Base-by-base conservation (phyloP, 2,888 invertebrate species). In the Melinaea marsaeus region DNA sequence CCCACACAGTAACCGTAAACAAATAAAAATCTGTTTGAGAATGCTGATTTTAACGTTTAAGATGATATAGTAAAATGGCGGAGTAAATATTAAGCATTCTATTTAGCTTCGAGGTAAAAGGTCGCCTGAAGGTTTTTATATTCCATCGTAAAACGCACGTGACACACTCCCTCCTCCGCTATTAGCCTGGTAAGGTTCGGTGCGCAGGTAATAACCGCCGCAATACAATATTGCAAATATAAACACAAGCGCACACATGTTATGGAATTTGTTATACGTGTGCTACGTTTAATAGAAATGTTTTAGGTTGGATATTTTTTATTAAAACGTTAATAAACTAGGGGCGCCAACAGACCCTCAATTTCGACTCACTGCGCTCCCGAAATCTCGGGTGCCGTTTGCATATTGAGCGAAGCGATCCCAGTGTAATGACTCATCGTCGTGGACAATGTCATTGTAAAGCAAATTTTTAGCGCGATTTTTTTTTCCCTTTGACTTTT, bases 71-170 rank as follows among this genome's bases (percentile, higher is more conserved):
- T 37, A 57, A 45, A 57, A 22, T 4, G 46, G 13, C n/a, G 13
- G 4, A 45, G 11, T 57, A 57, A 22, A 32, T 51, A 51, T 51
- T 32, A 51, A 51, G 11, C 51, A 51, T 63, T 58, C 7, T 58
- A 64, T 60, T 64, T 62, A 71, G 71, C 71, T 69, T 71, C 67
- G 74, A 79, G 74, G 78, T 80, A 65, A 65, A 60, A 65, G 62
- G 60, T 60, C 13, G 59, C 13, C 57, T 62, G 57, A 57, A 62
- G 60, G 78, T 81, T 84, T 83, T 83, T 85, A 83, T 83, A 81
- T 79, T 79, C 74, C 67, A 72, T 74, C 78, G 80, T 85, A 85
- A 86, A 85, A 83, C 77, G 77, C 84, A 85, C 81, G 77, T 79
- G 83, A 69, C 73, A 74, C 74, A 66, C 71, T 67, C 73, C 75